phyloP scores from a whole-genome alignment of 2,888 invertebrate genomes.

The Nebria brevicollis region DNA sequence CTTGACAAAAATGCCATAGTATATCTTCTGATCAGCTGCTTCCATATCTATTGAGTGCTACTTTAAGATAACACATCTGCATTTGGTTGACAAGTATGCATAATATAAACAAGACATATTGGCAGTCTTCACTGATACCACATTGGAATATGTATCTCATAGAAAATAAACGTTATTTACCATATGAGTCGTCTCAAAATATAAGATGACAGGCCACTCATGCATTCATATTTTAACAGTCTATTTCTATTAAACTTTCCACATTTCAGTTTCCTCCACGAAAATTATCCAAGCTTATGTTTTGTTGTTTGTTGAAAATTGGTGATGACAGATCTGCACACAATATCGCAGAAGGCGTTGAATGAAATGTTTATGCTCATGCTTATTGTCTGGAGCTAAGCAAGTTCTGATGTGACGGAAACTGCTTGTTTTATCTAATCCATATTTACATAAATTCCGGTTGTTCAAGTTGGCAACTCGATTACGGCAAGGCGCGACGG shows the following conservation, averaged over 20 bases:
- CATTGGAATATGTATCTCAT: no score
- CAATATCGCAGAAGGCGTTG: conserved; percentile 5
- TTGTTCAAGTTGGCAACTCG: conserved; percentile 37
- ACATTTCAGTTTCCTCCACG: neutral
- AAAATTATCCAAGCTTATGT: neutral
- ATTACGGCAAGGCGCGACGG: conserved; percentile 34
- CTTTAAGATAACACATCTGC: no score
- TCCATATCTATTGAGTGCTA: no score
- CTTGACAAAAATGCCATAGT: no score
- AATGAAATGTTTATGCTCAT: conserved; percentile 30
- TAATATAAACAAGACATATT: no score
- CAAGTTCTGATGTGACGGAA: conserved; percentile 41
- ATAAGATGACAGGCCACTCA: neutral
- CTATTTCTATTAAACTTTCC: neutral
- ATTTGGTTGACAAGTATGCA: no score
- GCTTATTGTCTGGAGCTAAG: conserved; percentile 41
- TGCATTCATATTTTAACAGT: neutral
- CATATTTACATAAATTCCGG: conserved; percentile 44
- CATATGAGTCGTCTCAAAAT: no score
- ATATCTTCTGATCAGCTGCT: no score
- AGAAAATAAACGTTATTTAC: no score
- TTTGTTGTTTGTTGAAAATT: conserved; percentile 1
- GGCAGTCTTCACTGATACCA: no score
- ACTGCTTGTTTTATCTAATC: conserved; percentile 45
- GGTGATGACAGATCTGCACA: neutral